These are phyloP conservation scores for Bursaphelenchus mucronatus DNA, from an alignment of 1,140 invertebrate genomes.

Conservation along the genomic window DNA sequence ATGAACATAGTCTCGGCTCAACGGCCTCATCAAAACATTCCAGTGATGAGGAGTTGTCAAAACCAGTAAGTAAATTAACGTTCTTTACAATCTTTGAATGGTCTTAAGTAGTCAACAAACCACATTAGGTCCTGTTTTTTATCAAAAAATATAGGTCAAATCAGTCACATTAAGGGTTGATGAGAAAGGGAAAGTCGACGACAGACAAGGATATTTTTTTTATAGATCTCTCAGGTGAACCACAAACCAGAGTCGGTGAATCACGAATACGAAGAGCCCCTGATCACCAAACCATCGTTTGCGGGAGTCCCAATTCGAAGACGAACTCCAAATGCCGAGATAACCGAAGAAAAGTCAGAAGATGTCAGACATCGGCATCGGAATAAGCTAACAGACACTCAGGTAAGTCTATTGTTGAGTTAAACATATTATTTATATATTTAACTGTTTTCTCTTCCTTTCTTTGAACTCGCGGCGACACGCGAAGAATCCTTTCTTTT, in stretches of 20 bases:
- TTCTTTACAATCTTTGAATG: background rate
- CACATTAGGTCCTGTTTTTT: constrained; percentile 7
- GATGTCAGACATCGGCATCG: constrained; percentile 23
- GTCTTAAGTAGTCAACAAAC: background rate
- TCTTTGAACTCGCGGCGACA: too few species aligned
- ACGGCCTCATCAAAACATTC: constrained; percentile 35
- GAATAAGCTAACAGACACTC: constrained; percentile 25
- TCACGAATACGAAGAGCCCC: constrained; percentile 21
- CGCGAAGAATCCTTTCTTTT: too few species aligned
- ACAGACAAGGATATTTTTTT: constrained; percentile 20
- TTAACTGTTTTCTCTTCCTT: too few species aligned
- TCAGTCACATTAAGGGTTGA: constrained; percentile 8
- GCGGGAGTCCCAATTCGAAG: constrained; percentile 19
- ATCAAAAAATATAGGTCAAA: constrained; percentile 4
- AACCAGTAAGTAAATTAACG: constrained; percentile 4
- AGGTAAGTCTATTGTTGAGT: constrained; percentile 12
- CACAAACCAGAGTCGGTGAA: background rate
- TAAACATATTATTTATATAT: too few species aligned
- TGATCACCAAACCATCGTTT: constrained; percentile 6
- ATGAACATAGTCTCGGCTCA: background rate
- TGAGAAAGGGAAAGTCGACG: constrained; percentile 1
- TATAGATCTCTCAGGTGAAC: constrained; percentile 17
- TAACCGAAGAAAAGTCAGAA: constrained; percentile 26
- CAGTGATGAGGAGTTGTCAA: constrained; percentile 33
- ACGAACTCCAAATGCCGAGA: constrained; percentile 20